Evolutionary conservation across 2,888 invertebrate species (phyloP), one percentile per base, ranked within the genome.

Genomic region (Axea sp.): DNA sequence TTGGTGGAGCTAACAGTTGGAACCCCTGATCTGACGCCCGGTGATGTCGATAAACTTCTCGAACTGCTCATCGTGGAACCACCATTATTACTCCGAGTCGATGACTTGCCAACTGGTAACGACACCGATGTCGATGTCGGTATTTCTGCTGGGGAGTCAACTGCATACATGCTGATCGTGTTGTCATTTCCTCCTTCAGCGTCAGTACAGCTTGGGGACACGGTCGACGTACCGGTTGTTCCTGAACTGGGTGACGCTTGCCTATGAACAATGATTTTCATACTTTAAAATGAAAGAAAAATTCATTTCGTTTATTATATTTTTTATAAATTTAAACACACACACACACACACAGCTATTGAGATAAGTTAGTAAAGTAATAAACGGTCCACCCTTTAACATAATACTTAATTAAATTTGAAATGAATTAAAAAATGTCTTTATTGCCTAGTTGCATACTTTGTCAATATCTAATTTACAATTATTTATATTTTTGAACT

Each of bases 211-310:
- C 77, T 83, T 31, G 87, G 82, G 11, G 87, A 84, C 8, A 83
- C 80, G 9, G 86, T 85, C 43, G 86, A 85, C 3, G 85, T 84
- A 3, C 82, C 77, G 9, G 85, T 88, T 9, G 88, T 88, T 7
- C 87, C 85, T 2, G 88, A 87, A 15, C 84, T 84, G 9, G 88
- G 85, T 6, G 90, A 89, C 19, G 86, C 83, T 86, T 87, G 87
- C 87, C 87, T 87, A n/a, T n/a, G n/a, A n/a, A n/a, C n/a, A n/a
- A n/a, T n/a, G n/a, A n/a, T n/a, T n/a, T n/a, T n/a, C n/a, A n/a
- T n/a, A n/a, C n/a, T n/a, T n/a, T n/a, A n/a, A n/a, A n/a, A n/a
- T n/a, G n/a, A n/a, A n/a, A n/a, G n/a, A n/a, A n/a, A n/a, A n/a
- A n/a, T n/a, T n/a, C n/a, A n/a, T n/a, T n/a, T n/a, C n/a, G n/a